Evolutionary conservation across 2,888 invertebrate genomes (phyloP).

Genomic region (Ametastegia equiseti): DNA sequence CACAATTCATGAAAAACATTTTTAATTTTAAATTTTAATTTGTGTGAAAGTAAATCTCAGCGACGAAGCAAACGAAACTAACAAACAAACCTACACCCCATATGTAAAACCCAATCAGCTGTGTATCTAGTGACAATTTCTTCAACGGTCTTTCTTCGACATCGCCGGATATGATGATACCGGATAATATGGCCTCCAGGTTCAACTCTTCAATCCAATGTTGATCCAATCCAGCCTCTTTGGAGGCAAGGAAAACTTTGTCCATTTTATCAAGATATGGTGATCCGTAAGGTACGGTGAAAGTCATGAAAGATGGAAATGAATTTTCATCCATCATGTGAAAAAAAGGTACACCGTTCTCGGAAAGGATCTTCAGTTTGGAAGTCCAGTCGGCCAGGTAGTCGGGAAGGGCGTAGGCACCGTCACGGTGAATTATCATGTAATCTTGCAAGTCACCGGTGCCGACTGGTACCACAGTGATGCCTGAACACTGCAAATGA

Average conservation of each 20-base stretch:
- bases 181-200: conserved; percentile 2
- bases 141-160: not conserved
- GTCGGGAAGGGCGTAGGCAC: conserved; percentile 1
- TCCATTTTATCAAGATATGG: conserved; percentile 37
- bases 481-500: not conserved
- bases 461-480: not conserved
- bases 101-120: conserved; percentile 31
- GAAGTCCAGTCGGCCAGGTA: not conserved
- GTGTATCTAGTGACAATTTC: conserved; percentile 31
- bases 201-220: conserved; percentile 18
- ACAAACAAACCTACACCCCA: conserved; percentile 11
- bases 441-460: not conserved
- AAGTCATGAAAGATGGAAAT: not conserved
- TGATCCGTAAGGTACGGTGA: conserved; percentile 42
- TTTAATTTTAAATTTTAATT: too few relatives aligned
- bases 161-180: not conserved
- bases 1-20: too few relatives aligned
- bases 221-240: conserved; percentile 26
- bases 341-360: conserved; percentile 32
- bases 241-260: not conserved
- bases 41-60: conserved; percentile 10
- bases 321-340: conserved; percentile 30
- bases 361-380: not conserved
- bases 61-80: conserved; percentile 8
- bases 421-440: conserved; percentile 10